Conservation (phyloP, 2,888 invertebrate genomes). For the Agrilus cyanescens region DNA sequence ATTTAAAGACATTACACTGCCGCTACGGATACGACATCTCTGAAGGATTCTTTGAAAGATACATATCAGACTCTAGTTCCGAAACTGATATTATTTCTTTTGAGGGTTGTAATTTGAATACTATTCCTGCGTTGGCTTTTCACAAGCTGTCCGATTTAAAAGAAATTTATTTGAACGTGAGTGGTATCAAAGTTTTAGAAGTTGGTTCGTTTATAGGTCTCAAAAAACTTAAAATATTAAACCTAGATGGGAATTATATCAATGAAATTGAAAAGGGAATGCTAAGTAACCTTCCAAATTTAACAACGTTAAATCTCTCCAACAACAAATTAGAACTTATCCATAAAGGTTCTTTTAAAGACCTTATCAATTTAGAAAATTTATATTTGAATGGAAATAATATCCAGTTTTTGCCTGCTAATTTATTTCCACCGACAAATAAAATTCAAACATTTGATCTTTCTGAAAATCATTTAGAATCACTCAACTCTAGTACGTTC, state of each 20-base stretch:
- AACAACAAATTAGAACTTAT: constrained; percentile 23
- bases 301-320: background rate
- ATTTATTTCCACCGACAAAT: too few relatives aligned
- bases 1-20: too few relatives aligned
- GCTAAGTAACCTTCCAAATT: background rate
- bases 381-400: constrained; percentile 5
- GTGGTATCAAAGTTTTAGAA: background rate
- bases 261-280: constrained; percentile 1
- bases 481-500: too few relatives aligned
- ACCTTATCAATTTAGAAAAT: constrained; percentile 46
- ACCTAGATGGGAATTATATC: constrained; percentile 3
- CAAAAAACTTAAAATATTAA: background rate
- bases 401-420: background rate
- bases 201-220: constrained; percentile 11
- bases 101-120: too few relatives aligned
- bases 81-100: too few relatives aligned
- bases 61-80: too few relatives aligned
- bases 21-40: too few relatives aligned
- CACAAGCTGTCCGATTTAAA: too few relatives aligned
- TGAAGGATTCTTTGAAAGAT: too few relatives aligned
- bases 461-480: too few relatives aligned
- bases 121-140: too few relatives aligned
- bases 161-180: constrained; percentile 1
- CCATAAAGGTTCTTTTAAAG: constrained; percentile 47
- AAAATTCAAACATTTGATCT: too few relatives aligned